A percentile compares a stretch with the other conserved stretches of the same genome.
These are phyloP conservation scores for Amblyopsis rosae DNA, from an alignment of 2,113 vertebrate genomes.

Conservation along the genomic window DNA sequence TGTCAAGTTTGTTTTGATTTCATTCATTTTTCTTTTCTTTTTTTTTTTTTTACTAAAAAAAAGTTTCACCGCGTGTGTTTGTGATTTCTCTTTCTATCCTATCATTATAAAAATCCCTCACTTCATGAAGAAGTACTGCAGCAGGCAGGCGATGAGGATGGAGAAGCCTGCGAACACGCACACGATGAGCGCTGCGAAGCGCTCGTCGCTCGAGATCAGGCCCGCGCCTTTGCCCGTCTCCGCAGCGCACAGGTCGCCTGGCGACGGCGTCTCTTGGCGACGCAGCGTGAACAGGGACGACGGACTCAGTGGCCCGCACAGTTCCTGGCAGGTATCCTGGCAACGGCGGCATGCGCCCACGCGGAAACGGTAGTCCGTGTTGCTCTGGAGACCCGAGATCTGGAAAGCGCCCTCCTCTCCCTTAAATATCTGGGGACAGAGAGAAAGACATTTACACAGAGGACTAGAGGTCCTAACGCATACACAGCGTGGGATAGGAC, in stretches of 20 bases:
- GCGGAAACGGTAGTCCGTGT: slow-evolving; percentile 95
- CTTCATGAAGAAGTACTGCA: slow-evolving; percentile 99
- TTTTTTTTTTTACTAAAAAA: slow-evolving; percentile 16
- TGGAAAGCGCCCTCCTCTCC: slow-evolving; percentile 92
- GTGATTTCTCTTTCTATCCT: slow-evolving; percentile 70
- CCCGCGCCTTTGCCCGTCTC: slow-evolving; percentile 77
- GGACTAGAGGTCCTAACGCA: not conserved
- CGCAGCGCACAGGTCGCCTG: slow-evolving; percentile 75
- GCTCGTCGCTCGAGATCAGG: slow-evolving; percentile 90
- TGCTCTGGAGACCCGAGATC: slow-evolving; percentile 91
- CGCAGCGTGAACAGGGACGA: slow-evolving; percentile 86
- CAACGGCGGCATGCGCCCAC: slow-evolving; percentile 95
- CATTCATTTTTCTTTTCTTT: slow-evolving; percentile 58
- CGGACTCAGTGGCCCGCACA: slow-evolving; percentile 94
- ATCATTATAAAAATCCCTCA: slow-evolving; percentile 73
- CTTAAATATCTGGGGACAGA: slow-evolving; percentile 87
- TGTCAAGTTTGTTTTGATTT: slow-evolving; percentile 74
- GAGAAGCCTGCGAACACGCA: slow-evolving; percentile 89
- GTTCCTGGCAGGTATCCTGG: slow-evolving; percentile 89
- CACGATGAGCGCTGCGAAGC: slow-evolving; percentile 93
- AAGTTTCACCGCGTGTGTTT: slow-evolving; percentile 56
- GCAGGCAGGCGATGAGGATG: slow-evolving; percentile 93
- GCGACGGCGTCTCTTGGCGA: slow-evolving; percentile 74
- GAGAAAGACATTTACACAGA: not conserved
- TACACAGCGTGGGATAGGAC: not conserved